Evolutionary conservation across 64 coral and sea anemone species (phyloP).

Genomic region (Montipora efflorescens): DNA sequence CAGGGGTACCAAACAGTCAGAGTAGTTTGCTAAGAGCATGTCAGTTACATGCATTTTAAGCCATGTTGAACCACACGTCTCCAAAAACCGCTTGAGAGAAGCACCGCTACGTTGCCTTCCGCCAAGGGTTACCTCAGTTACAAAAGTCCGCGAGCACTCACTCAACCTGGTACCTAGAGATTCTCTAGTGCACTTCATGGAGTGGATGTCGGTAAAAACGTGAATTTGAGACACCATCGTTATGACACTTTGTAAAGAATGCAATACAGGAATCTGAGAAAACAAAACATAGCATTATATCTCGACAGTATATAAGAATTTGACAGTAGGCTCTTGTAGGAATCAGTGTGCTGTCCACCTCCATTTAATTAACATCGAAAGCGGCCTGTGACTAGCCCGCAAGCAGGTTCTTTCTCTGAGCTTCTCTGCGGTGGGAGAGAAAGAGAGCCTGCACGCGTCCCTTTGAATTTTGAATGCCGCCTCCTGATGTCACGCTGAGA

Average conservation of each 20-base stretch:
- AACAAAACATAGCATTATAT: neutral
- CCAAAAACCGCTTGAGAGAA: conserved; percentile 70
- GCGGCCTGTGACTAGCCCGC: too few relatives aligned
- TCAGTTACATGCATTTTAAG: conserved; percentile 76
- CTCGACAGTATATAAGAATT: neutral
- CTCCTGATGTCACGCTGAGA: too few relatives aligned
- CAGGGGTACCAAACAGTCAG: conserved; percentile 75
- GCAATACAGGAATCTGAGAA: conserved; percentile 57
- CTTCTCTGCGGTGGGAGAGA: too few relatives aligned
- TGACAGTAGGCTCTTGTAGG: too few relatives aligned
- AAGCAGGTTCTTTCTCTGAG: too few relatives aligned
- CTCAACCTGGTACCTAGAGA: conserved; percentile 51
- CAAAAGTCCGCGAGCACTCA: conserved; percentile 66
- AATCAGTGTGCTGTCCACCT: too few relatives aligned
- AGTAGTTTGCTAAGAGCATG: conserved; percentile 69
- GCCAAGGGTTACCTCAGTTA: conserved; percentile 63
- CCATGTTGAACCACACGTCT: conserved; percentile 84
- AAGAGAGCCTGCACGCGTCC: too few relatives aligned
- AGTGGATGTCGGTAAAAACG: conserved; percentile 42
- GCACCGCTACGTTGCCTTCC: conserved; percentile 18
- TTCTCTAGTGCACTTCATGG: conserved; percentile 9
- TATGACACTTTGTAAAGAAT: conserved; percentile 72
- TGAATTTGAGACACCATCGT: conserved; percentile 76
- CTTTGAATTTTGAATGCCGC: too few relatives aligned
- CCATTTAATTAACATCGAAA: too few relatives aligned